These are phyloP conservation scores for Ailurus styani DNA, from an alignment of 2,113 vertebrate species.

Conservation along the genomic window DNA sequence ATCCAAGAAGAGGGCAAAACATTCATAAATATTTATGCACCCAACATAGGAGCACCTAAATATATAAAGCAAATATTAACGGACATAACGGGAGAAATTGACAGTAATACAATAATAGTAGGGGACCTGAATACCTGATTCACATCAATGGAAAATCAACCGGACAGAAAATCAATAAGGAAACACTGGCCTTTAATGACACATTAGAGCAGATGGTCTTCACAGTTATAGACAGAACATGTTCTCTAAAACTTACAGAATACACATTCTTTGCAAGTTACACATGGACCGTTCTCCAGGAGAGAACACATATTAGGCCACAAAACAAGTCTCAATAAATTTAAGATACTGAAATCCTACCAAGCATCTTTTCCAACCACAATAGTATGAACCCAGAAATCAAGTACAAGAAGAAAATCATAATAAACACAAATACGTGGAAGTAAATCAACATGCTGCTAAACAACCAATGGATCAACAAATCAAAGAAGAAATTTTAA, in stretches of 20 bases:
- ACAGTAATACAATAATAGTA: background rate
- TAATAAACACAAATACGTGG: background rate
- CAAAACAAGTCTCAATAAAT: background rate
- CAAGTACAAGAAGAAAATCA: background rate
- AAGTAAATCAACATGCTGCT: background rate
- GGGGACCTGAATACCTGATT: background rate
- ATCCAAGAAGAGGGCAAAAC: background rate
- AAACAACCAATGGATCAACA: background rate
- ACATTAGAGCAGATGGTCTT: background rate
- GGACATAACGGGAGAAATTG: background rate
- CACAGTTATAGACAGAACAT: background rate
- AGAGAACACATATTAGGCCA: background rate
- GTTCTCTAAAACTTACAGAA: background rate
- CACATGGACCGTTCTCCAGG: background rate
- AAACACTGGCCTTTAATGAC: background rate
- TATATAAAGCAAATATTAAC: background rate
- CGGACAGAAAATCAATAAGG: background rate
- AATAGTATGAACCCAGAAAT: background rate
- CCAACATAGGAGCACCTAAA: background rate
- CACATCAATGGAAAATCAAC: background rate
- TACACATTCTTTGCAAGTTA: background rate
- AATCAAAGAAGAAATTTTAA: background rate
- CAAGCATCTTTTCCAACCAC: background rate
- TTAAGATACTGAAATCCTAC: background rate
- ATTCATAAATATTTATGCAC: background rate